Base-by-base conservation (phyloP, 1,140 invertebrate genomes). In the Phthorimaea operculella region DNA sequence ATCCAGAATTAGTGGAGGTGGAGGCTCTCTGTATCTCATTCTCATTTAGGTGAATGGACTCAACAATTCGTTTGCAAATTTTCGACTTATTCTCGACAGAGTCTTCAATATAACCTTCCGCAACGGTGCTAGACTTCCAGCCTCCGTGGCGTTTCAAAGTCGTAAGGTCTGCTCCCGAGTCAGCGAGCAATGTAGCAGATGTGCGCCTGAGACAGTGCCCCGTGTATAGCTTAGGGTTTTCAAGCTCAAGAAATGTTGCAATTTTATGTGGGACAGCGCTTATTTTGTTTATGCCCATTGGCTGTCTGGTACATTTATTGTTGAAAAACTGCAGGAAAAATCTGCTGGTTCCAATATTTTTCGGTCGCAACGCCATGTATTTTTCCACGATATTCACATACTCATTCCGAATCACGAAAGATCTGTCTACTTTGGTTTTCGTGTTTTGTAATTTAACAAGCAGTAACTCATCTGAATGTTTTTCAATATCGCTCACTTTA, bases 261-360 rank as follows among this genome's bases (percentile, higher is more conserved):
- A 78, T 65, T 55, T 65, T n/a, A 60, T 70, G 71, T 16, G 60
- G 66, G 48, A 71, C 66, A 11, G 9, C 15, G 9, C 55, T 59
- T 52, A 72, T 51, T 50, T 69, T 74, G 54, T 78, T 71, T 49
- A 61, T 66, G 0, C 67, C 74, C 18, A 75, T 64, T 9, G 28
- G 16, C 52, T 72, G 67, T 18, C 33, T 45, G 14, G 52, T 67
- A 65, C 73, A 80, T 59, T 69, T 71, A 21, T 62, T 66, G 33
- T 68, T 64, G 48, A 49, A 58, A 50, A 70, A 76, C 47, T 64
- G 64, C 44, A 77, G 12, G 52, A 69, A 70, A 56, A 73, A 72
- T 36, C 61, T 49, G 17, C 56, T 36, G 34, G 21, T 47, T 45
- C 51, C 39, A 14, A 12, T 39, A 18, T 55, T 55, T 33, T 15